phyloP scores from a whole-genome alignment of 2,888 invertebrate species.

The Saturnia pavonia region DNA sequence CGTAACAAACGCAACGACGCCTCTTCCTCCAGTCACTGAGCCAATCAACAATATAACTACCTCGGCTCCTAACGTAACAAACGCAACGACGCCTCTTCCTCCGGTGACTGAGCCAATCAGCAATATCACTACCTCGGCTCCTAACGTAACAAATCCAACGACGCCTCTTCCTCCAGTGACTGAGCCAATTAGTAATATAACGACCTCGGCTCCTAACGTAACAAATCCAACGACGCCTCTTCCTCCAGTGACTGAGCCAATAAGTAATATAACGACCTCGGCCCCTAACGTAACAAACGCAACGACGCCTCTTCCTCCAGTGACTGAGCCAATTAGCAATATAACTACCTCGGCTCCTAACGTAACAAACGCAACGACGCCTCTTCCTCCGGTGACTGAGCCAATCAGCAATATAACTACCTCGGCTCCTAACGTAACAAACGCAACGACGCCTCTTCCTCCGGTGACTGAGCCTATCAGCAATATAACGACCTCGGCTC shows the following conservation, averaged over 20 bases:
- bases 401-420: background rate
- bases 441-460: background rate
- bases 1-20: no score
- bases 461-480: background rate
- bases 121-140: background rate
- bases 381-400: no score
- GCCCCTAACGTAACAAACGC: constrained; percentile 1
- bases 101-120: background rate
- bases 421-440: background rate
- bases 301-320: background rate
- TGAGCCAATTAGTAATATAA: background rate
- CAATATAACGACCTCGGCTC: background rate
- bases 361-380: no score
- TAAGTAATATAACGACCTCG: background rate
- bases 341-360: no score
- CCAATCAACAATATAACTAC: background rate
- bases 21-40: no score
- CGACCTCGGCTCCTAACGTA: background rate
- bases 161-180: background rate
- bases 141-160: background rate
- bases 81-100: background rate
- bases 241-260: no score
- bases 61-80: background rate
- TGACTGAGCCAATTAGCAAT: background rate
- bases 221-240: background rate